phyloP scores from a whole-genome alignment of 2,797 vertebrate species.

The Semaprochilodus insignis region DNA sequence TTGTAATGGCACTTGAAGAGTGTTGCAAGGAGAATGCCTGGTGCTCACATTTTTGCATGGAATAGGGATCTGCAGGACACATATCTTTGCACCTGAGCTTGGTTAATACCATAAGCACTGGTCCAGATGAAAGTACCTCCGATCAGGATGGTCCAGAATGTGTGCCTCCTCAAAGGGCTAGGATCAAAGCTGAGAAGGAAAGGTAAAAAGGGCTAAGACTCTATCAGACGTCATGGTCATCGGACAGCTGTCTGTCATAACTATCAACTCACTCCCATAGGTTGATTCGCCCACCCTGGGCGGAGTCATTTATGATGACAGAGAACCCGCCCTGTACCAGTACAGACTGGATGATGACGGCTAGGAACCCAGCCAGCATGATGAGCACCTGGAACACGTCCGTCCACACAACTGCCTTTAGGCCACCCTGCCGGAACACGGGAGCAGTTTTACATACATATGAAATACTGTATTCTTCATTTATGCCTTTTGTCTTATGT shows the following conservation, averaged over 20 bases:
- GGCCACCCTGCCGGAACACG: slow-evolving; percentile 85
- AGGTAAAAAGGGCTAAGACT: neutral
- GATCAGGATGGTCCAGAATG: slow-evolving; percentile 91
- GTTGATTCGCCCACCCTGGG: slow-evolving; percentile 88
- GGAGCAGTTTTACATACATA: neutral
- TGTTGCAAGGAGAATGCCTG: neutral
- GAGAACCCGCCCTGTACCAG: slow-evolving; percentile 83
- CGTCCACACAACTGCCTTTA: slow-evolving; percentile 98
- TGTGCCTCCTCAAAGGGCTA: slow-evolving; percentile 90
- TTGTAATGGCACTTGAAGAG: neutral
- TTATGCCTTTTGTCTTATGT: too few species aligned
- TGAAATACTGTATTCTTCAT: neutral
- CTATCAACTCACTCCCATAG: slow-evolving; percentile 88
- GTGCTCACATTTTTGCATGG: slow-evolving; percentile 91
- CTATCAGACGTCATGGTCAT: neutral
- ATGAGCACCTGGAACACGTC: slow-evolving; percentile 94
- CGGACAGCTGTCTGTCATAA: neutral
- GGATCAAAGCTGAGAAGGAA: slow-evolving; percentile 84
- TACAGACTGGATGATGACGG: slow-evolving; percentile 86
- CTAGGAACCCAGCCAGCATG: slow-evolving; percentile 90
- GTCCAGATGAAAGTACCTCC: slow-evolving; percentile 91
- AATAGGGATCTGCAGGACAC: slow-evolving; percentile 90
- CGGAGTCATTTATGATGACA: slow-evolving; percentile 84
- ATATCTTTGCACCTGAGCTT: slow-evolving; percentile 95
- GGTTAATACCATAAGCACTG: slow-evolving; percentile 90